phyloP scores from a whole-genome alignment of 2,797 vertebrate species.

The Xerus rutilus region DNA sequence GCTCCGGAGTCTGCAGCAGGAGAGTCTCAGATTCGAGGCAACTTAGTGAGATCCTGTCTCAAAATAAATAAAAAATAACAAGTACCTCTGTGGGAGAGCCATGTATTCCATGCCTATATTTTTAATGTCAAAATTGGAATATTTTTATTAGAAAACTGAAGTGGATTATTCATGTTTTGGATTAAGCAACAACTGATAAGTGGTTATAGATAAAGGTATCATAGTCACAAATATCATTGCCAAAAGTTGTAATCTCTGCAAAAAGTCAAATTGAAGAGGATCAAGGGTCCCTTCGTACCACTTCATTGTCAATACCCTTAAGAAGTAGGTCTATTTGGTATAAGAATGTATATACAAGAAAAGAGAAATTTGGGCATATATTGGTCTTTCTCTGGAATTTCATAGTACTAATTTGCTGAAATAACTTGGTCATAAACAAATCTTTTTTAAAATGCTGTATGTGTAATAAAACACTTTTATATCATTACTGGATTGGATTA shows the following conservation, averaged over 20 bases:
- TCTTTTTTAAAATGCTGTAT: slow-evolving; percentile 28
- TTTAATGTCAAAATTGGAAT: slow-evolving; percentile 47
- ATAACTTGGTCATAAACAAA: neutral
- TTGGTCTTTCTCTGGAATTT: neutral
- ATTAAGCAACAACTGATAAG: neutral
- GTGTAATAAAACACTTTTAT: slow-evolving; percentile 39
- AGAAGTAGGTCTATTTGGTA: neutral
- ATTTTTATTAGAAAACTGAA: slow-evolving; percentile 32
- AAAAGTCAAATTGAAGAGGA: neutral
- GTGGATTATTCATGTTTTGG: neutral
- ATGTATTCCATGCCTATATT: neutral
- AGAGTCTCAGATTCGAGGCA: too few species aligned
- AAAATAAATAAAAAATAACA: too few species aligned
- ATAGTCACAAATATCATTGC: neutral
- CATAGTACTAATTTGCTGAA: neutral
- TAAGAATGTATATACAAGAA: neutral
- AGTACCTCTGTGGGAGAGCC: too few species aligned
- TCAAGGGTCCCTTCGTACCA: neutral
- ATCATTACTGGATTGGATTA: neutral
- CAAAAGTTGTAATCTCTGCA: slow-evolving; percentile 16
- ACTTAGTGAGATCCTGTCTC: too few species aligned
- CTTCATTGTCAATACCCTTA: neutral
- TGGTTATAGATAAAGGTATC: neutral
- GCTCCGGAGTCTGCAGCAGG: too few species aligned
- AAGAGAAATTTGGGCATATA: neutral